phyloP scores from a whole-genome alignment of 2,888 invertebrate genomes.

The Biston betularia region DNA sequence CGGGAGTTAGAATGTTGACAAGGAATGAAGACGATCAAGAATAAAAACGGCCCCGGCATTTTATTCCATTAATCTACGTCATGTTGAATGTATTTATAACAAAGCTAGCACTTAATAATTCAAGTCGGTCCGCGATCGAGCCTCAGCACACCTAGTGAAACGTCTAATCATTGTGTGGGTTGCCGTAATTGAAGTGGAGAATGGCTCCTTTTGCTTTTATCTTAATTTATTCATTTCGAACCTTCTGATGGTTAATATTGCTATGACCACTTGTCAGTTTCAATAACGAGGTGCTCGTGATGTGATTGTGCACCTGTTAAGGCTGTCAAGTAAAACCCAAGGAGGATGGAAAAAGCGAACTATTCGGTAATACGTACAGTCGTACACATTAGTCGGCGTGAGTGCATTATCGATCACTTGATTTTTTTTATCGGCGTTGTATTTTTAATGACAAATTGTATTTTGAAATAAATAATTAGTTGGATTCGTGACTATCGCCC shows the following conservation, averaged over 20 bases:
- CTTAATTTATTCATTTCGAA: constrained; percentile 83
- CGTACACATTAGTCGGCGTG: constrained; percentile 38
- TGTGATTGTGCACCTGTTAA: constrained; percentile 68
- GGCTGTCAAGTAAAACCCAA: constrained; percentile 27
- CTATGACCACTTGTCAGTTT: constrained; percentile 82
- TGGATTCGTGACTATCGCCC: constrained; percentile 71
- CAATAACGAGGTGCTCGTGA: constrained; percentile 73
- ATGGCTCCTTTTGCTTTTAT: constrained; percentile 77
- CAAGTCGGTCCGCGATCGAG: constrained; percentile 71
- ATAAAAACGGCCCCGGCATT: constrained; percentile 72
- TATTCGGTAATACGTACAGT: constrained; percentile 39
- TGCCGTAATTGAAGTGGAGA: constrained; percentile 80
- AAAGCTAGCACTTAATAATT: constrained; percentile 83
- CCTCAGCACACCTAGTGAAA: constrained; percentile 72
- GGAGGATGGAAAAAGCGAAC: constrained; percentile 37
- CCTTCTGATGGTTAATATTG: constrained; percentile 77
- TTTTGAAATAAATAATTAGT: constrained; percentile 71
- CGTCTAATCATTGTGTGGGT: constrained; percentile 84
- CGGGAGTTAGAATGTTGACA: constrained; percentile 83
- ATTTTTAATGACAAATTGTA: constrained; percentile 71
- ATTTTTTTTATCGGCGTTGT: constrained; percentile 53
- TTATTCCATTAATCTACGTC: constrained; percentile 81
- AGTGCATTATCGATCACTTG: constrained; percentile 48
- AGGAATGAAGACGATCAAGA: constrained; percentile 77
- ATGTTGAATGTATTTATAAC: constrained; percentile 82